A percentile compares a stretch with the other conserved stretches of the same genome.
Evolutionary conservation across 2,113 vertebrate genomes (phyloP).

Genomic region (Synchiropus splendidus): DNA sequence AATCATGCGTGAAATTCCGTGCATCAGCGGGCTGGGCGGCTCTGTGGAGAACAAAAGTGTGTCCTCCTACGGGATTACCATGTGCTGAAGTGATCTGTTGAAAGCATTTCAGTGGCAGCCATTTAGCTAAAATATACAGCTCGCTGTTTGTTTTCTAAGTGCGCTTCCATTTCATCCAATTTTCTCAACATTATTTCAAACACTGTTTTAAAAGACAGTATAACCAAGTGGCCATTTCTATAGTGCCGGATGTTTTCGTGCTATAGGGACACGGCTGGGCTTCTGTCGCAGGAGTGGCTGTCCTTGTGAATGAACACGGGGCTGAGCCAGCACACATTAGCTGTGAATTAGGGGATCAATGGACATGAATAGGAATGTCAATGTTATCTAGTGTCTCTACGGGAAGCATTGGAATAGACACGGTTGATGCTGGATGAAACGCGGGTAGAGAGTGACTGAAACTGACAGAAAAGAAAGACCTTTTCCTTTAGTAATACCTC

Average conservation of each 20-base stretch:
- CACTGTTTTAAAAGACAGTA: too few species aligned
- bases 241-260: too few species aligned
- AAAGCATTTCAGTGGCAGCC: conserved; percentile 33
- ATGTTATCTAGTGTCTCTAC: conserved; percentile 32
- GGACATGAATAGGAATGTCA: conserved; percentile 40
- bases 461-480: too few species aligned
- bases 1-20: conserved; percentile 24
- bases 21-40: conserved; percentile 15
- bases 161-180: too few species aligned
- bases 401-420: conserved; percentile 36
- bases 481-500: too few species aligned
- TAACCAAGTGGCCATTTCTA: too few species aligned
- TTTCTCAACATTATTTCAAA: too few species aligned
- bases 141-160: too few species aligned
- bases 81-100: conserved; percentile 38
- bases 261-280: too few species aligned
- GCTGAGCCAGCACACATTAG: conserved; percentile 22
- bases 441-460: too few species aligned
- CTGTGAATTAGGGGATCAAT: conserved; percentile 37
- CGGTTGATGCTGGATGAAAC: conserved; percentile 33
- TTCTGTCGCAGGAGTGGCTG: conserved; percentile 4
- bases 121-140: too few species aligned
- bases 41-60: conserved; percentile 11
- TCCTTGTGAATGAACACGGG: conserved; percentile 36
- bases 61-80: conserved; percentile 44